Conservation (phyloP, 2,113 vertebrate species). For the Theristicus caerulescens region DNA sequence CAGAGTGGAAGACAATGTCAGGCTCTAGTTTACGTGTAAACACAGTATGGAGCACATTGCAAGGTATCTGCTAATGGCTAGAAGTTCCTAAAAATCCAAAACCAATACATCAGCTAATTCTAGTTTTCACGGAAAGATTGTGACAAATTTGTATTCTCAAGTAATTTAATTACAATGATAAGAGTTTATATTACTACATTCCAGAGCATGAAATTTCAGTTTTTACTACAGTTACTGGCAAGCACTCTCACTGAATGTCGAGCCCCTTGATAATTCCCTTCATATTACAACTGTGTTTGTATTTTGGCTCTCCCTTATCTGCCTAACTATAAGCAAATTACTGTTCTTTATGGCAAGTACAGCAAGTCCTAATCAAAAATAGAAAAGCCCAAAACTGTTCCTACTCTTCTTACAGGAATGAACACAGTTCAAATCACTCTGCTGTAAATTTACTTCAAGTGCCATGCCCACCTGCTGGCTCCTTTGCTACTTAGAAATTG, state of each 20-base stretch:
- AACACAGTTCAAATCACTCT: not conserved
- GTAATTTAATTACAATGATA: not conserved
- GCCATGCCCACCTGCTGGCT: not conserved
- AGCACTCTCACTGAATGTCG: not conserved
- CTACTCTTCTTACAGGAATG: not conserved
- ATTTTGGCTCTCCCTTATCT: not conserved
- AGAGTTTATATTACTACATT: not conserved
- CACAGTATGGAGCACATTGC: not conserved
- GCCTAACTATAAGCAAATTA: not conserved
- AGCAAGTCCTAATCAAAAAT: not conserved
- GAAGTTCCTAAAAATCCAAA: not conserved
- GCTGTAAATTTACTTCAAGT: rapidly evolving
- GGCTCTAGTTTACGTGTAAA: not conserved
- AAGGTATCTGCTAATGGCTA: not conserved
- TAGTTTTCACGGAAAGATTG: not conserved
- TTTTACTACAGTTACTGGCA: not conserved
- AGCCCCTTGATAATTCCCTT: not conserved
- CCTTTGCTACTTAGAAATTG: not conserved
- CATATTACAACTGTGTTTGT: not conserved
- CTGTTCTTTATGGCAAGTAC: not conserved
- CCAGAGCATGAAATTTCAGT: not conserved
- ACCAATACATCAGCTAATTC: not conserved
- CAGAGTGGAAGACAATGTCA: not conserved
- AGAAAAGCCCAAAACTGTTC: not conserved
- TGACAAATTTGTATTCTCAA: not conserved